A percentile compares a stretch with the other conserved stretches of the same genome.
These are phyloP conservation scores for Myxocyprinus asiaticus DNA, from an alignment of 2,113 vertebrate species.

Conservation along the genomic window DNA sequence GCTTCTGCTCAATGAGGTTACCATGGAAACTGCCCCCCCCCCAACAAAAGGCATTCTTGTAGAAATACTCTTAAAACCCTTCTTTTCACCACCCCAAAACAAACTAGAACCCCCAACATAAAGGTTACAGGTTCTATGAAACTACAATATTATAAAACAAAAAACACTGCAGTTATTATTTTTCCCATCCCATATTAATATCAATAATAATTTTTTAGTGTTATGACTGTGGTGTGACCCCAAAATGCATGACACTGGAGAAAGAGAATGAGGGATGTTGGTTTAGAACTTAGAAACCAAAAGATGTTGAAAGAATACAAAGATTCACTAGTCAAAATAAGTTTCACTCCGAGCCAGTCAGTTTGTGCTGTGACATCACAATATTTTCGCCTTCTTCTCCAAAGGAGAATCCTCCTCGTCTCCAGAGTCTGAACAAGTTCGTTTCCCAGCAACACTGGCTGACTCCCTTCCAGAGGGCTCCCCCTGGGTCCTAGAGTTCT, in stretches of 20 bases:
- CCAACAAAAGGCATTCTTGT: constrained; percentile 21
- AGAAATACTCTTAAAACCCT: constrained; percentile 11
- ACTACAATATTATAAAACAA: constrained; percentile 56
- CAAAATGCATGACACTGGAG: constrained; percentile 37
- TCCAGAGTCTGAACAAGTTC: constrained; percentile 82
- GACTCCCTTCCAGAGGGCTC: constrained; percentile 51
- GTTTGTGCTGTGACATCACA: constrained; percentile 60
- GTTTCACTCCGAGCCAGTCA: not conserved
- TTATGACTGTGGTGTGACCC: constrained; percentile 58
- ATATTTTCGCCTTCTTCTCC: constrained; percentile 95
- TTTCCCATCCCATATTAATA: constrained; percentile 32
- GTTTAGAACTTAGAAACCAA: not conserved
- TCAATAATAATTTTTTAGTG: constrained; percentile 53
- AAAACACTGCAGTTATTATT: constrained; percentile 49
- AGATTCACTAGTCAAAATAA: too few species aligned
- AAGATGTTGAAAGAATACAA: not conserved
- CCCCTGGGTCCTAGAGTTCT: constrained; percentile 64
- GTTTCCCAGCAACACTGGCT: constrained; percentile 78
- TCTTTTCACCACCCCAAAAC: constrained; percentile 21
- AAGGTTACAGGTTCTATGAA: constrained; percentile 48
- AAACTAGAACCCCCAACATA: constrained; percentile 8
- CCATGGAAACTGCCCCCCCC: constrained; percentile 49
- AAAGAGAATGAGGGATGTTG: not conserved
- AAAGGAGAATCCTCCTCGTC: constrained; percentile 77
- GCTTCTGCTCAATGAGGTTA: constrained; percentile 55